These are phyloP conservation scores for Parapsyche elsis DNA, from an alignment of 1,140 invertebrate species.

Conservation along the genomic window DNA sequence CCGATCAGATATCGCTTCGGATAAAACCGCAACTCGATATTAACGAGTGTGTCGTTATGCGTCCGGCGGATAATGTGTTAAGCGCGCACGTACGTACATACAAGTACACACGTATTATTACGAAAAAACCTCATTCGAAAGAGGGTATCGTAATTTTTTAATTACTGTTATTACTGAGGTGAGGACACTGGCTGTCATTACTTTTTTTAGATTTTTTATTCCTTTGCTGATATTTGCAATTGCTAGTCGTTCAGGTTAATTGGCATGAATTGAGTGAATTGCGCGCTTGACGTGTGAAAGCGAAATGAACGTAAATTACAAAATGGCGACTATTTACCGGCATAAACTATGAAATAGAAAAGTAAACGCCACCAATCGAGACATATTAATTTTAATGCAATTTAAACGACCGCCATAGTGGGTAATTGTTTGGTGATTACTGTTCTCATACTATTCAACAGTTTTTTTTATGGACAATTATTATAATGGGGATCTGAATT, in stretches of 20 bases:
- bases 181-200: neutral
- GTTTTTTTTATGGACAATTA: neutral
- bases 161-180: conserved; percentile 2
- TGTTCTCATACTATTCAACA: neutral
- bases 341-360: neutral
- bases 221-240: neutral
- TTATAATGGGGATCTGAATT: too few species aligned
- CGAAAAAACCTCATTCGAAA: neutral
- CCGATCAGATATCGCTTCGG: neutral
- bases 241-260: neutral
- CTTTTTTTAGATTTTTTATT: neutral
- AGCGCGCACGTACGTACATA: neutral
- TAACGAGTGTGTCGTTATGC: conserved; percentile 17
- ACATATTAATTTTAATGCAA: conserved; percentile 14
- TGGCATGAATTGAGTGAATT: conserved; percentile 17
- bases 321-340: neutral
- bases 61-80: conserved; percentile 13
- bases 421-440: neutral
- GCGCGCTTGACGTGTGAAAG: neutral
- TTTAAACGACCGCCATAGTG: neutral
- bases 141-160: conserved; percentile 8
- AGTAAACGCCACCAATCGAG: neutral
- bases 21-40: conserved; percentile 21
- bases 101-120: neutral
- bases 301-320: conserved; percentile 13